phyloP scores from a whole-genome alignment of 2,888 invertebrate genomes.

The Aphidoletes aphidimyza region DNA sequence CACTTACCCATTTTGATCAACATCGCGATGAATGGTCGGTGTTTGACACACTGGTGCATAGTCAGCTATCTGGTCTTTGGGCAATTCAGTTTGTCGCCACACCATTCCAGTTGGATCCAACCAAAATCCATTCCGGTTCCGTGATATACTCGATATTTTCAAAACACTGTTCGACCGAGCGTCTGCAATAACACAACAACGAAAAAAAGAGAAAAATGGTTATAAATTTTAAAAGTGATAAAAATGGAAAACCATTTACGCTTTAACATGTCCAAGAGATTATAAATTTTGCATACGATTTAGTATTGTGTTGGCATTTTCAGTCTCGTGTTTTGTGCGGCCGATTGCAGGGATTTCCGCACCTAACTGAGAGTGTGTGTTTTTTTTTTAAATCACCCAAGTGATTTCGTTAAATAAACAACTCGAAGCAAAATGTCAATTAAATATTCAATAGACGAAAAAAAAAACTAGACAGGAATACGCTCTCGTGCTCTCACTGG shows the following conservation, averaged over 20 bases:
- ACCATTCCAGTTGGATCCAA: slow-evolving; percentile 65
- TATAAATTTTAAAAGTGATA: slow-evolving; percentile 13
- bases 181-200: too few relatives aligned
- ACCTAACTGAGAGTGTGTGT: background rate
- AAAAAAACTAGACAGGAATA: background rate
- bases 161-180: slow-evolving; percentile 66
- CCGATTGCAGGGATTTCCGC: background rate
- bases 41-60: slow-evolving; percentile 66
- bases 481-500: background rate
- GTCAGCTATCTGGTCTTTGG: slow-evolving; percentile 67
- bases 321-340: background rate
- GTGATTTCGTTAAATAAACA: slow-evolving; percentile 13
- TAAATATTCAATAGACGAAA: slow-evolving; percentile 30
- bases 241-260: slow-evolving; percentile 46
- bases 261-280: background rate
- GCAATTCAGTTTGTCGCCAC: slow-evolving; percentile 65
- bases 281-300: slow-evolving; percentile 40
- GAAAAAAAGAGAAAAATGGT: too few relatives aligned
- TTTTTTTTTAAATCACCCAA: background rate
- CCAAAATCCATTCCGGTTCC: slow-evolving; percentile 66
- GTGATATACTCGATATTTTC: slow-evolving; percentile 67
- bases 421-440: slow-evolving; percentile 38
- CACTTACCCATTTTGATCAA: slow-evolving; percentile 54
- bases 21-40: slow-evolving; percentile 57
- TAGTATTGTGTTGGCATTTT: slow-evolving; percentile 40